phyloP scores from a whole-genome alignment of 2,888 invertebrate genomes.

The Stegana nigrithorax region DNA sequence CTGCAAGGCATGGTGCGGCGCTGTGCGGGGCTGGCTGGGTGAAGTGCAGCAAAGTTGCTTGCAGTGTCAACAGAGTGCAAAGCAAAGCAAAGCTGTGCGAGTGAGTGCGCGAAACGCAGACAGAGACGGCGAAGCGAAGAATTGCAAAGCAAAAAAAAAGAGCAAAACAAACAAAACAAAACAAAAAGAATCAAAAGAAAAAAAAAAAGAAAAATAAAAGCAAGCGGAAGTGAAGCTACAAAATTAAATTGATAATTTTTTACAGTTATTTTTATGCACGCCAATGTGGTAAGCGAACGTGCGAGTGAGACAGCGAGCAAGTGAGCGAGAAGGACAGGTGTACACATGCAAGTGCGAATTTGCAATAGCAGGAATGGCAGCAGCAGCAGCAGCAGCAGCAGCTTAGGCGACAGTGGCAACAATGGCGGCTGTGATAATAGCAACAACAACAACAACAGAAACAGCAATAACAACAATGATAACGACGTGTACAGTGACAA shows the following conservation, averaged over 20 bases:
- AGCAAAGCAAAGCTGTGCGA: constrained; percentile 21
- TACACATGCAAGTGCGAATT: constrained; percentile 19
- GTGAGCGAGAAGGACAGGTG: neutral
- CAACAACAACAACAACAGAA: constrained; percentile 44
- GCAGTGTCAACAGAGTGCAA: constrained; percentile 56
- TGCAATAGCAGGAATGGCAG: no score
- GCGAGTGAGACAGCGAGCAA: neutral
- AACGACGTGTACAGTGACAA: constrained; percentile 41
- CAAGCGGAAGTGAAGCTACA: constrained; percentile 59
- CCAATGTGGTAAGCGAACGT: constrained; percentile 39
- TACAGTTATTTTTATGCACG: constrained; percentile 26
- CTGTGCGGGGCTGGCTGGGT: no score
- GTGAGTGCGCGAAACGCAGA: neutral
- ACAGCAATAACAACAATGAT: constrained; percentile 39
- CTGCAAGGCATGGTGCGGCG: no score
- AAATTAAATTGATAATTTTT: constrained; percentile 61
- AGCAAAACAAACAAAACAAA: neutral
- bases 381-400: no score
- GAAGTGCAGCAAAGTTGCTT: neutral
- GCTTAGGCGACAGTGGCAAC: constrained; percentile 38
- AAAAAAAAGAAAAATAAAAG: neutral
- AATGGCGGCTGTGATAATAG: constrained; percentile 55
- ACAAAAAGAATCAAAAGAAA: neutral
- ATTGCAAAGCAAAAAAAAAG: constrained; percentile 27
- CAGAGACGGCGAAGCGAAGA: constrained; percentile 36